These are phyloP conservation scores for Ormyrus labotus DNA, from an alignment of 2,888 invertebrate genomes.

Conservation along the genomic window DNA sequence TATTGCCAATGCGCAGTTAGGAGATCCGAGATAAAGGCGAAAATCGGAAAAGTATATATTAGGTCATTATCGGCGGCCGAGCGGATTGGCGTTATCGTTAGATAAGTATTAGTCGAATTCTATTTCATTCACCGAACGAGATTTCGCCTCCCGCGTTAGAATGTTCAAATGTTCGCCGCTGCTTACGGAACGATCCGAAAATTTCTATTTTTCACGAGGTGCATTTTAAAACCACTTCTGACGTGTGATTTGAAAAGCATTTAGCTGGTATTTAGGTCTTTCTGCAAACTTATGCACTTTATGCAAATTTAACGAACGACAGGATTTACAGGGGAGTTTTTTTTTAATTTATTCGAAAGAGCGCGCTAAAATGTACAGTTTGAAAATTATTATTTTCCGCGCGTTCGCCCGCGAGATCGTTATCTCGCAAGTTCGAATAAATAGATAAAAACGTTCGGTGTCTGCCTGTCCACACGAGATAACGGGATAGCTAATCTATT, in stretches of 20 bases:
- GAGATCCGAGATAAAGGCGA: constrained; percentile 35
- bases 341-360: neutral
- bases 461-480: neutral
- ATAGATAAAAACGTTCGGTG: constrained; percentile 31
- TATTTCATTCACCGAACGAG: neutral
- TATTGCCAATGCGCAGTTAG: constrained; percentile 18
- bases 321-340: neutral
- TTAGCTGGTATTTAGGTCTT: too few species aligned
- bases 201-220: too few species aligned
- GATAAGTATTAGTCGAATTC: constrained; percentile 40
- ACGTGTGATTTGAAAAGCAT: too few species aligned
- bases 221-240: too few species aligned
- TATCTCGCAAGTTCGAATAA: constrained; percentile 25
- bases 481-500: constrained; percentile 47
- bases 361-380: neutral
- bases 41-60: constrained; percentile 43
- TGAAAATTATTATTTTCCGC: constrained; percentile 9
- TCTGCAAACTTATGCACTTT: too few species aligned
- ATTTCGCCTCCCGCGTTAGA: constrained; percentile 16
- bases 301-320: too few species aligned
- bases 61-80: constrained; percentile 41
- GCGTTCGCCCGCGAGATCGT: constrained; percentile 1
- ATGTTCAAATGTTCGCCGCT: neutral
- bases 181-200: too few species aligned
- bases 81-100: constrained; percentile 40